Evolutionary conservation across 2,797 vertebrate species (phyloP).

Genomic region (Lacerta viridis): DNA sequence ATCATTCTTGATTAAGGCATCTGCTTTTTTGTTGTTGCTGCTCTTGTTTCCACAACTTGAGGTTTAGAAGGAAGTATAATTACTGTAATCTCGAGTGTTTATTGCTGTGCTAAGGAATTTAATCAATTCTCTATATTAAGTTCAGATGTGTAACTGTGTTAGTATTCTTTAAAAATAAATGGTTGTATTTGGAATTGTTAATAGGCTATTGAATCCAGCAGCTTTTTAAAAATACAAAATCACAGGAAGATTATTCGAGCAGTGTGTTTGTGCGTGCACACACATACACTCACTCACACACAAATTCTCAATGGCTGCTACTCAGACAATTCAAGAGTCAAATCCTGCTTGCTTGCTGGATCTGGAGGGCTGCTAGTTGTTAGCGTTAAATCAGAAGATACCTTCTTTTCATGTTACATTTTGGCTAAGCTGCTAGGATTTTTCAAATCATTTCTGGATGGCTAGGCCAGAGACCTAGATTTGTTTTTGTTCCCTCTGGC

Average conservation of each 20-base stretch:
- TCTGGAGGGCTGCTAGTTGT: background rate
- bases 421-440: background rate
- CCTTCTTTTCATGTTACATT: background rate
- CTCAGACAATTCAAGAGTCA: background rate
- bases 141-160: conserved; percentile 70
- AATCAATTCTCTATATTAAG: conserved; percentile 71
- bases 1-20: conserved; percentile 52
- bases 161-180: conserved; percentile 61
- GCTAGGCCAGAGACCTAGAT: background rate
- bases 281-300: no score
- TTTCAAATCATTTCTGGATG: background rate
- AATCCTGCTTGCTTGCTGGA: background rate
- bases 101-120: conserved; percentile 68
- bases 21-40: conserved; percentile 40
- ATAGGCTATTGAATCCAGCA: background rate
- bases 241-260: background rate
- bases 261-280: background rate
- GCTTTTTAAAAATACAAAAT: background rate
- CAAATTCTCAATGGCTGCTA: background rate
- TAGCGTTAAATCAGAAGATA: background rate
- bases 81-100: conserved; percentile 62
- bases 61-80: conserved; percentile 69
- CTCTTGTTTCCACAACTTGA: conserved; percentile 64
- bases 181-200: conserved; percentile 39
- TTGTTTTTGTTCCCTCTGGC: background rate